phyloP scores from a whole-genome alignment of 2,113 vertebrate genomes.

The Zosterops pallidus region DNA sequence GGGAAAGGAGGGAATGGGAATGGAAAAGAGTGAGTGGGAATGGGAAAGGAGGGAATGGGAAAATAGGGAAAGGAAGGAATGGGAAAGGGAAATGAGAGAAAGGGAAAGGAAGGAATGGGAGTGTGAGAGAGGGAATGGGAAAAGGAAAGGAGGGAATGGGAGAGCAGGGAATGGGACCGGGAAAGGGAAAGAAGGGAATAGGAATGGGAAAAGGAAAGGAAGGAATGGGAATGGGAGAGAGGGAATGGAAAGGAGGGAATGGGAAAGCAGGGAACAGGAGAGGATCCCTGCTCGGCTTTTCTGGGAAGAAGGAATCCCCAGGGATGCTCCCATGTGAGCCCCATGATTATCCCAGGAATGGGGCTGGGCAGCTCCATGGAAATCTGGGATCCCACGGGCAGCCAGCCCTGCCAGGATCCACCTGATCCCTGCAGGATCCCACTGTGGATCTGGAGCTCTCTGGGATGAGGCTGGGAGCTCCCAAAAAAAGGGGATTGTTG shows the following conservation, averaged over 20 bases:
- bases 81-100: no score
- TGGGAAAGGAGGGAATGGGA: no score
- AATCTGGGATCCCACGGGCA: not conserved
- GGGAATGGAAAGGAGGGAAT: not conserved
- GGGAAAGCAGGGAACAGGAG: not conserved
- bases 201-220: no score
- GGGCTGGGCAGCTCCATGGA: not conserved
- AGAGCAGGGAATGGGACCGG: no score
- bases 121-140: not conserved
- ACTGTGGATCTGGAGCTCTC: not conserved
- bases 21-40: no score
- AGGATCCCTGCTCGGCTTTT: not conserved
- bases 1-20: not conserved
- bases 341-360: fast-evolving
- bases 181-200: no score
- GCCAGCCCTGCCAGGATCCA: no score
- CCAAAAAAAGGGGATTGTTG: no score
- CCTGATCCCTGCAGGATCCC: no score
- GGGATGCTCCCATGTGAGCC: not conserved
- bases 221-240: not conserved
- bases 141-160: not conserved
- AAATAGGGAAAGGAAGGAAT: no score
- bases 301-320: not conserved
- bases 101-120: not conserved
- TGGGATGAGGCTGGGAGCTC: no score